phyloP scores from a whole-genome alignment of 2,797 vertebrate species.

The Morus bassanus region DNA sequence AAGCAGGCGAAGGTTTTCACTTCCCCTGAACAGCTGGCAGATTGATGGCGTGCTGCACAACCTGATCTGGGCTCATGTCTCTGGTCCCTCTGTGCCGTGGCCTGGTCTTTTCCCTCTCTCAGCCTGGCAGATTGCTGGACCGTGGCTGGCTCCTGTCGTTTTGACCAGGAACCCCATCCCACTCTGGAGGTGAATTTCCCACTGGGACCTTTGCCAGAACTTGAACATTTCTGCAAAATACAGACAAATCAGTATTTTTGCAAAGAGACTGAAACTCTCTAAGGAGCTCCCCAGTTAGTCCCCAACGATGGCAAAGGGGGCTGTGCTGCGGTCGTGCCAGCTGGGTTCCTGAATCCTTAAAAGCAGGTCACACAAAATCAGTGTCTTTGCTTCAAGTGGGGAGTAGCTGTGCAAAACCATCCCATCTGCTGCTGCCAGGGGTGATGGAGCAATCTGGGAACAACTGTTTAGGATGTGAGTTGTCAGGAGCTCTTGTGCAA shows the following conservation, averaged over 20 bases:
- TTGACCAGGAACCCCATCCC: neutral
- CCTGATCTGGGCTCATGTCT: accelerated
- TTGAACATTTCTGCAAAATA: neutral
- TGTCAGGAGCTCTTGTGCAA: neutral
- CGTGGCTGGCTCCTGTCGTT: neutral
- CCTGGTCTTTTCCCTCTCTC: neutral
- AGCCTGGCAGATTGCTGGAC: neutral
- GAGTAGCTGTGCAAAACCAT: neutral
- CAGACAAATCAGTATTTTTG: neutral
- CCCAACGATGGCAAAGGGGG: neutral
- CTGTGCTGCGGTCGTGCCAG: accelerated
- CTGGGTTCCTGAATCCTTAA: neutral
- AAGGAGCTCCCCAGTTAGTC: neutral
- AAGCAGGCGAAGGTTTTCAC: neutral
- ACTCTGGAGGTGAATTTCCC: neutral
- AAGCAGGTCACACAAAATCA: neutral
- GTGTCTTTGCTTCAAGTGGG: neutral
- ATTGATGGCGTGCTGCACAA: neutral
- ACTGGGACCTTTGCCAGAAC: neutral
- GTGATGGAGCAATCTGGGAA: neutral
- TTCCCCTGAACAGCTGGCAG: neutral
- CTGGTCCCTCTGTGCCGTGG: too few relatives aligned
- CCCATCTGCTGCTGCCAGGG: neutral
- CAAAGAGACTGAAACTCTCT: neutral
- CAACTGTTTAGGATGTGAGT: neutral